Evolutionary conservation across 2,797 vertebrate genomes (phyloP).

Genomic region (Aplochiton taeniatus): DNA sequence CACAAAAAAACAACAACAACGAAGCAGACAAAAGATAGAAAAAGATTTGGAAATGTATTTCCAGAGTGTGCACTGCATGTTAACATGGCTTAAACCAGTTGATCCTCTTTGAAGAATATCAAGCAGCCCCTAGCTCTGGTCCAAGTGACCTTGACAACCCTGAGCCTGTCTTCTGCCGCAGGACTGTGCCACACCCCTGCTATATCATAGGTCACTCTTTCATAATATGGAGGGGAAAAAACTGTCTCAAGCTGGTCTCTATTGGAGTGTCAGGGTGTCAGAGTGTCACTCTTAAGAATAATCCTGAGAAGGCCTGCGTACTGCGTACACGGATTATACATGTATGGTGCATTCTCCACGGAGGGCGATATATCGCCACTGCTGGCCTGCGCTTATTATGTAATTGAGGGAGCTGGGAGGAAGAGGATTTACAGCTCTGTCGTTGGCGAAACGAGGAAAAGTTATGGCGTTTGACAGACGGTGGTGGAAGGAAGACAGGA

Average conservation of each 20-base stretch:
- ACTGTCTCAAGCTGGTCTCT: no score
- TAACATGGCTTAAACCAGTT: no score
- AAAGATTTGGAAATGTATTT: not conserved
- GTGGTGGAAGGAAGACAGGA: constrained; percentile 9
- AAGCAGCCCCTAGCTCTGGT: not conserved
- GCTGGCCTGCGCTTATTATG: constrained; percentile 1
- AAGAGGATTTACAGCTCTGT: constrained; percentile 31
- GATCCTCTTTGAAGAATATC: not conserved
- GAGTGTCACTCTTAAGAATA: no score
- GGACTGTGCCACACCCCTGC: no score
- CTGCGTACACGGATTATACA: no score
- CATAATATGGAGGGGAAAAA: no score
- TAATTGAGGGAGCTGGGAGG: constrained; percentile 30
- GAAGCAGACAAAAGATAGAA: not conserved
- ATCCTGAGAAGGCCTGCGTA: no score
- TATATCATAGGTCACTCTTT: no score
- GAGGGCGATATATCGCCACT: not conserved
- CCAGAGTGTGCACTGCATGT: not conserved
- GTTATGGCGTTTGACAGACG: constrained; percentile 12
- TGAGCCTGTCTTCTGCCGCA: not conserved
- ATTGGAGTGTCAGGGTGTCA: no score
- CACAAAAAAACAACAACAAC: not conserved
- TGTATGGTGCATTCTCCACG: constrained; percentile 4
- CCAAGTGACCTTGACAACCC: not conserved
- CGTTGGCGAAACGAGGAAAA: constrained; percentile 11